These are phyloP conservation scores for Brachypteracias leptosomus DNA, from an alignment of 2,113 vertebrate genomes.

Conservation along the genomic window DNA sequence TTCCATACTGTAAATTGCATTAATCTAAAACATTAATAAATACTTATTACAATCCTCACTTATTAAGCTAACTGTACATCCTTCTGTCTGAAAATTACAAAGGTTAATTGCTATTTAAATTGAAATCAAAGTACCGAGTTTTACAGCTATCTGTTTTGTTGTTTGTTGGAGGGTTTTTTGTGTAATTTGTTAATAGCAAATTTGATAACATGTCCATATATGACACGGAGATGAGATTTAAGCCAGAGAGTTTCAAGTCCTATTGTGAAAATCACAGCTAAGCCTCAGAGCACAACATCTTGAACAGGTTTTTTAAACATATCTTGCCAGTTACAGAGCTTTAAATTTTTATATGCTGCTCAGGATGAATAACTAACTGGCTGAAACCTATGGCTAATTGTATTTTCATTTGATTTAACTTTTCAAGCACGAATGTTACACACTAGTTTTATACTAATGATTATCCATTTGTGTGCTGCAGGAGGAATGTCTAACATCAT, in stretches of 20 bases:
- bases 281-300: neutral
- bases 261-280: neutral
- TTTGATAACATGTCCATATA: neutral
- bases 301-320: slow-evolving; percentile 10
- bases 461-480: neutral
- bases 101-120: neutral
- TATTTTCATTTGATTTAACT: slow-evolving; percentile 54
- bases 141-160: neutral
- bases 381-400: slow-evolving; percentile 46
- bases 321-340: neutral
- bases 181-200: neutral
- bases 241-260: neutral
- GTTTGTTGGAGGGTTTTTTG: neutral
- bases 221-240: neutral
- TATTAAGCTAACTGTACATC: neutral
- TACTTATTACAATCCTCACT: neutral
- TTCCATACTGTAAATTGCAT: neutral
- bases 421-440: neutral
- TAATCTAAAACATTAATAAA: neutral
- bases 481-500: neutral
- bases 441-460: slow-evolving; percentile 1
- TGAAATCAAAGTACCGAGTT: neutral
- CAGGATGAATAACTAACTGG: slow-evolving; percentile 24
- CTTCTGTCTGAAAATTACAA: neutral
- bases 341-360: neutral